phyloP scores from a whole-genome alignment of 2,888 invertebrate genomes.

The Sympetrum striolatum region DNA sequence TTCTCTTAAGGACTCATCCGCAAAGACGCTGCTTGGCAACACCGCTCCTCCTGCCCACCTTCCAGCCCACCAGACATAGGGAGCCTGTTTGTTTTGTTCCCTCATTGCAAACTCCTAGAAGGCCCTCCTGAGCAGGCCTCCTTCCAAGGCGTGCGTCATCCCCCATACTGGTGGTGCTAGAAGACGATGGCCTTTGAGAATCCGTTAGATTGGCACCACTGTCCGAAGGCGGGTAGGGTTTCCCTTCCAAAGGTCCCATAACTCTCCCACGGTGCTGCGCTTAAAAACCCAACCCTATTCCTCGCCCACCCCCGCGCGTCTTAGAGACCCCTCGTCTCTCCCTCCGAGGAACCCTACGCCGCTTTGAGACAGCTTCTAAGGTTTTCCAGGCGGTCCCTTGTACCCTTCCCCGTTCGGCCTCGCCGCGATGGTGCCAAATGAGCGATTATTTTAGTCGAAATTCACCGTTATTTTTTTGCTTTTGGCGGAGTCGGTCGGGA shows the following conservation, averaged over 20 bases:
- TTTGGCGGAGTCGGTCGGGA: background rate
- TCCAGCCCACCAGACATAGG: background rate
- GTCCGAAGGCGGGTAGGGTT: constrained; percentile 6
- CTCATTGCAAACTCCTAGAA: background rate
- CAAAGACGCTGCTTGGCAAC: background rate
- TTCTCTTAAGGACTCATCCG: background rate
- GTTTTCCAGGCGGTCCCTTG: background rate
- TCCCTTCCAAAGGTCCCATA: background rate
- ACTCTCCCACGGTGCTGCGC: background rate
- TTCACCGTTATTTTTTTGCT: background rate
- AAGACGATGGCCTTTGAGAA: background rate
- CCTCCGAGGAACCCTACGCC: background rate
- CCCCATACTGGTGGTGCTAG: background rate
- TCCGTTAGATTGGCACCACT: constrained; percentile 19
- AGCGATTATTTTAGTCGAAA: background rate
- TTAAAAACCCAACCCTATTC: background rate
- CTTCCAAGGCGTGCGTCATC: background rate
- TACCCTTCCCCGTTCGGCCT: background rate
- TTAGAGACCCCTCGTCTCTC: background rate
- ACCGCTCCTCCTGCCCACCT: background rate
- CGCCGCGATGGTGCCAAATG: background rate
- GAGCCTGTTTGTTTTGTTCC: background rate
- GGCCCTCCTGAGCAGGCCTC: background rate
- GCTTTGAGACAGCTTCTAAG: background rate
- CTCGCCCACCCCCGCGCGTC: background rate